Conservation (phyloP, 2,113 vertebrate genomes). For the Gadus macrocephalus region DNA sequence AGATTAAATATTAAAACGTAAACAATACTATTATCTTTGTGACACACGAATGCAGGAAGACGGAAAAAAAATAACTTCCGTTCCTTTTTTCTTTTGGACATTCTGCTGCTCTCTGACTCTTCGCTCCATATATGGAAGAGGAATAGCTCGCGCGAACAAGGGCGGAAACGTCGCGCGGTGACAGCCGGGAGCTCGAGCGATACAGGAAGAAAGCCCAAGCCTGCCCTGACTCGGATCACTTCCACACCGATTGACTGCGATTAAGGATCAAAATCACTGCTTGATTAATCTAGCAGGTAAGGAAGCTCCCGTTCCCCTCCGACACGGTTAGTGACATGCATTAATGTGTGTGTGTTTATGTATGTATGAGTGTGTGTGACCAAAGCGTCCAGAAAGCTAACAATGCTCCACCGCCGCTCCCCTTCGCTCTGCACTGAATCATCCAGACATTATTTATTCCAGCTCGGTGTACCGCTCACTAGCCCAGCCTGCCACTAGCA, state of each 20-base stretch:
- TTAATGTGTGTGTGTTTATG: not conserved
- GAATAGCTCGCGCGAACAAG: slow-evolving; percentile 57
- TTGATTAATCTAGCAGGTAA: slow-evolving; percentile 50
- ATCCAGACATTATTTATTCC: slow-evolving; percentile 12
- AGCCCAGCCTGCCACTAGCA: not conserved
- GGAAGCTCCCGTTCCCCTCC: not conserved
- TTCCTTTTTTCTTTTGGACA: no score
- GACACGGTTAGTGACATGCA: not conserved
- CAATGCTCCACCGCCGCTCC: slow-evolving; percentile 1
- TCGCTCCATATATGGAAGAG: slow-evolving; percentile 75
- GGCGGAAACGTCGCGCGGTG: slow-evolving; percentile 72
- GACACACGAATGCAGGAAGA: no score
- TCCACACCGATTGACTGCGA: slow-evolving; percentile 13
- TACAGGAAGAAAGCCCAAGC: slow-evolving; percentile 60
- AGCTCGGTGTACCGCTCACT: slow-evolving; percentile 36
- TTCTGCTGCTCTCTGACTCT: not conserved
- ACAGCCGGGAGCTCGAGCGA: slow-evolving; percentile 63
- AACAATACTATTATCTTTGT: no score
- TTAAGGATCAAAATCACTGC: slow-evolving; percentile 48
- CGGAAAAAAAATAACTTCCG: no score
- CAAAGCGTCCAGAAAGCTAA: not conserved
- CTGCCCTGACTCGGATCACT: slow-evolving; percentile 24
- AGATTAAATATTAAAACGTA: no score
- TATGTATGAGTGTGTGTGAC: no score
- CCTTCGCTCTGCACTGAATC: not conserved